Conservation (phyloP, 2,797 vertebrate species). For the Diplodus puntazzo region DNA sequence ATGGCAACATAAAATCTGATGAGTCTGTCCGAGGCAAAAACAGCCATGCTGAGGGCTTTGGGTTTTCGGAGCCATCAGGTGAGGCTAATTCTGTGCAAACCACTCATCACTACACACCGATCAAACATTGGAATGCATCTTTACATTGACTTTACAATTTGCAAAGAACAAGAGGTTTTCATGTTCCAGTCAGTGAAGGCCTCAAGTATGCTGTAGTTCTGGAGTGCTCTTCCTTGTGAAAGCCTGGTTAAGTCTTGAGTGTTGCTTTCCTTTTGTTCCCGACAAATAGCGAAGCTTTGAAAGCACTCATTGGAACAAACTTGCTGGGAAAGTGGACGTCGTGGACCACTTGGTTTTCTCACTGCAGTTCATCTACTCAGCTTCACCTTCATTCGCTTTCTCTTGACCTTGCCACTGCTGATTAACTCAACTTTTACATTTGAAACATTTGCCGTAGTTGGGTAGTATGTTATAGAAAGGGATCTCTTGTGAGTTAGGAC, state of each 20-base stretch:
- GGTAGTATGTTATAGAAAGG: background rate
- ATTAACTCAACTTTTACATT: slow-evolving; percentile 3
- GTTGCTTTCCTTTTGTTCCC: slow-evolving; percentile 16
- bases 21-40: slow-evolving; percentile 55
- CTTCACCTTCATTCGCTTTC: slow-evolving; percentile 21
- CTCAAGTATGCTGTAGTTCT: background rate
- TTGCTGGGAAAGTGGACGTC: background rate
- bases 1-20: slow-evolving; percentile 60
- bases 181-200: slow-evolving; percentile 7
- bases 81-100: slow-evolving; percentile 43
- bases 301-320: slow-evolving; percentile 23
- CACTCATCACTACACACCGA: slow-evolving; percentile 7
- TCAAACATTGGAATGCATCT: slow-evolving; percentile 22
- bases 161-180: slow-evolving; percentile 20
- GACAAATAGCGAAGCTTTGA: background rate
- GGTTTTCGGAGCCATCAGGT: slow-evolving; percentile 50
- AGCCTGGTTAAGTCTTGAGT: background rate
- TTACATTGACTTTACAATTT: background rate
- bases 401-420: slow-evolving; percentile 30
- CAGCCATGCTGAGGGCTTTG: slow-evolving; percentile 47
- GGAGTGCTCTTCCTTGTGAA: background rate
- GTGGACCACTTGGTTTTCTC: slow-evolving; percentile 28
- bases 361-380: slow-evolving; percentile 3
- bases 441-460: background rate
- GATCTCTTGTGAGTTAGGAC: background rate